Percentiles rank a stretch among this genome's conserved stretches.
These are phyloP conservation scores for Oeneis ivallda DNA, from an alignment of 2,888 invertebrate species.

Conservation along the genomic window DNA sequence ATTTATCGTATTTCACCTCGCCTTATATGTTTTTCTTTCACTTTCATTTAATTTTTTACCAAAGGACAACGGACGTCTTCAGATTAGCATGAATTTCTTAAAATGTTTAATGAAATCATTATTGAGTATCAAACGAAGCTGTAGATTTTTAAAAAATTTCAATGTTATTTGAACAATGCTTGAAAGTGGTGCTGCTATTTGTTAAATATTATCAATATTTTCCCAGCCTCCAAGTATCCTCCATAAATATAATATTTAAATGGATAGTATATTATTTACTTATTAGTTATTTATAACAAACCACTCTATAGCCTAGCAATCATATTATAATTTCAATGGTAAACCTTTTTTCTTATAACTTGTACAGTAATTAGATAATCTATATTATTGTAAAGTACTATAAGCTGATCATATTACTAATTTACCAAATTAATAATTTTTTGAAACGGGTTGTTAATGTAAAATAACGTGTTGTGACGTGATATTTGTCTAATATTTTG, in stretches of 20 bases:
- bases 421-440: too few relatives aligned
- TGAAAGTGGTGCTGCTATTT: neutral
- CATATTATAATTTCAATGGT: neutral
- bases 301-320: too few relatives aligned
- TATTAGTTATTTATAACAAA: neutral
- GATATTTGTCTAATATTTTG: too few relatives aligned
- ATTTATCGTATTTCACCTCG: neutral
- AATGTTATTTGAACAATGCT: slow-evolving; percentile 7
- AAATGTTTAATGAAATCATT: neutral
- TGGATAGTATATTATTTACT: neutral
- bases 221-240: slow-evolving; percentile 22
- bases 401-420: too few relatives aligned
- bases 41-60: neutral
- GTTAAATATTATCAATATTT: neutral
- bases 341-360: neutral
- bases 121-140: neutral
- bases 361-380: too few relatives aligned
- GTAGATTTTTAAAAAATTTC: slow-evolving; percentile 36
- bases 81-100: neutral
- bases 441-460: too few relatives aligned
- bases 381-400: too few relatives aligned
- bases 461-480: too few relatives aligned
- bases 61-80: neutral
- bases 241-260: neutral
- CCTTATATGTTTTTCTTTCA: neutral